Evolutionary conservation across 2,797 vertebrate genomes (phyloP), one percentile per base, ranked within the genome.

Genomic region (Pangasius macronema): DNA sequence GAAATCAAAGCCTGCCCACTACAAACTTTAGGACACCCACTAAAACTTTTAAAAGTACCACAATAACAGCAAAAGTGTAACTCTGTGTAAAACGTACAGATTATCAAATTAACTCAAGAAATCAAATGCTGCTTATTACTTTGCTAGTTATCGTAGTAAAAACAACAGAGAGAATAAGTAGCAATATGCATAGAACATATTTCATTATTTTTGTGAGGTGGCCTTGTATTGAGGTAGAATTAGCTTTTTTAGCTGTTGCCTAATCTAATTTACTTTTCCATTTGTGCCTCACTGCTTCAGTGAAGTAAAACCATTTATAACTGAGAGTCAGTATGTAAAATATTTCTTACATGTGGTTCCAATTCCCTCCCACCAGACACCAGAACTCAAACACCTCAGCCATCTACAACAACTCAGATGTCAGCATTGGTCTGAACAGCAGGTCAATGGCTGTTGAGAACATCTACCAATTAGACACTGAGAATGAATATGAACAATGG

Each of bases 401-500:
- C 39, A 77, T 33, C 39, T 91, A 91, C 88, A 89, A 51, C 14
- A 89, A 90, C 55, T 82, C 89, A 1, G n/a, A 84, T 0, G 85
- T 89, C 42, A 84, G 67, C 3, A 30, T 91, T 67, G 89, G 91
- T 11, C 85, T 93, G 14, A 85, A 91, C 13, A 84, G 49, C 55
- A 88, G 79, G 30, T 46, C 27, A 2, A 75, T 87, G 0, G 87
- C 61, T 0, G 85, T 88, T 75, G 94, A 94, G 11, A 95, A 94
- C 87, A 14, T 95, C 89, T 95, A 95, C 85, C 87, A 95, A 61
- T 75, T 93, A 4, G 90, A 84, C 46, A 67, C 63, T 16, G 82
- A 80, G 33, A 88, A 88, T 24, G 83, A 88, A 67, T 93, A 94
- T 7, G 92, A 94, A 85, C 82, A 30, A 86, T 89, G 90, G 65